Evolutionary conservation across 2,113 vertebrate genomes (phyloP).

Genomic region (Grus americana): DNA sequence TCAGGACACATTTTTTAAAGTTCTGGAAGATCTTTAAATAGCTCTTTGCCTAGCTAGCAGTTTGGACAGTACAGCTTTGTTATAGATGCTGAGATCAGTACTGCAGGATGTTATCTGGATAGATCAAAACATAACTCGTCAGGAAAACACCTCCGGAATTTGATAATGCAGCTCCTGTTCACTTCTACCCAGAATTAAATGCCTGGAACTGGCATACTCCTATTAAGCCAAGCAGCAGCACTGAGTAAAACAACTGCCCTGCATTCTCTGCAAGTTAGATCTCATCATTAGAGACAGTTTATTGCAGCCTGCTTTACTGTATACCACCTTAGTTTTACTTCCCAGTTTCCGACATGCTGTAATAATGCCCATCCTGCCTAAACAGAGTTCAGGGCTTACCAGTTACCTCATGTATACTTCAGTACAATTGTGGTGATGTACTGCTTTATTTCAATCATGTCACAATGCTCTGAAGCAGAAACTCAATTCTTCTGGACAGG

Average conservation of each 20-base stretch:
- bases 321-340: background rate
- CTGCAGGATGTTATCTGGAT: background rate
- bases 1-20: background rate
- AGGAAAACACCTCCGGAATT: conserved; percentile 3
- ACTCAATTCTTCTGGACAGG: background rate
- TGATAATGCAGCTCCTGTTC: background rate
- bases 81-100: background rate
- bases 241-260: background rate
- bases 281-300: background rate
- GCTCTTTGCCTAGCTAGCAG: background rate
- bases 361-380: background rate
- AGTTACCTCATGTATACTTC: background rate
- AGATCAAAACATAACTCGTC: background rate
- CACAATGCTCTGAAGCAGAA: background rate
- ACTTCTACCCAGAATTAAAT: background rate
- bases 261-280: background rate
- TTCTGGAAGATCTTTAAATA: conserved; percentile 41
- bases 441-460: background rate
- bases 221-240: background rate
- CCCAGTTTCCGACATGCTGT: background rate
- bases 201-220: background rate
- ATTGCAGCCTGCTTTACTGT: background rate
- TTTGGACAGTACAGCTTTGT: background rate
- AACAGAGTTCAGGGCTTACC: background rate
- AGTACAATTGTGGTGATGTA: background rate